Evolutionary conservation across 2,888 invertebrate species (phyloP).

Genomic region (Lottia scabra): DNA sequence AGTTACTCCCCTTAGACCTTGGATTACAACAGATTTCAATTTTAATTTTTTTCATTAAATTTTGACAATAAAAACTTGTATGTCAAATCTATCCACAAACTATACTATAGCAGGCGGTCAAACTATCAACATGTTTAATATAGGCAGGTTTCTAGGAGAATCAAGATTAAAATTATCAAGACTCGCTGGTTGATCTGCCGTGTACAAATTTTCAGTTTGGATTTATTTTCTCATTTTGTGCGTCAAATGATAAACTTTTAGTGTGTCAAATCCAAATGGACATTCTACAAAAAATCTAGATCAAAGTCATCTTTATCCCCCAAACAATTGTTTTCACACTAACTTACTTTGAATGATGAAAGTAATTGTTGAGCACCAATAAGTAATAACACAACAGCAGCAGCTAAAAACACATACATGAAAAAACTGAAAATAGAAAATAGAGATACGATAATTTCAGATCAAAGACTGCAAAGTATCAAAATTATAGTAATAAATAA

Average conservation of each 20-base stretch:
- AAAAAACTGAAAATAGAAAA: slow-evolving; percentile 77
- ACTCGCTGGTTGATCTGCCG: slow-evolving; percentile 1
- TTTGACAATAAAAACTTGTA: too few species aligned
- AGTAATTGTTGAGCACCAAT: slow-evolving; percentile 88
- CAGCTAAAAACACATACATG: slow-evolving; percentile 94
- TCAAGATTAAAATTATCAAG: not conserved
- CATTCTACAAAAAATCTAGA: too few species aligned
- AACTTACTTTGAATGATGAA: slow-evolving; percentile 80
- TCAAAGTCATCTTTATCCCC: too few species aligned
- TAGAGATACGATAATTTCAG: not conserved
- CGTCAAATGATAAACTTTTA: too few species aligned
- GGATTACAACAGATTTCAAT: too few species aligned
- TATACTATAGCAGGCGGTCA: not conserved
- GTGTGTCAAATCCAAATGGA: too few species aligned
- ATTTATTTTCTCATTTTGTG: too few species aligned
- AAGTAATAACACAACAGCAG: slow-evolving; percentile 85
- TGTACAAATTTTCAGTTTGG: too few species aligned
- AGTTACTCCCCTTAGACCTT: too few species aligned
- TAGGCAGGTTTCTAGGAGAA: slow-evolving; percentile 6
- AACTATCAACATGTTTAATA: not conserved
- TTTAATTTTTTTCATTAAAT: too few species aligned
- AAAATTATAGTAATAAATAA: not conserved
- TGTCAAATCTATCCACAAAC: not conserved
- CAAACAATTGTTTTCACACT: too few species aligned
- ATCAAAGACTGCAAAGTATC: not conserved